Evolutionary conservation across 2,113 vertebrate genomes (phyloP), one percentile per base, ranked within the genome.

Genomic region (Felis chaus): DNA sequence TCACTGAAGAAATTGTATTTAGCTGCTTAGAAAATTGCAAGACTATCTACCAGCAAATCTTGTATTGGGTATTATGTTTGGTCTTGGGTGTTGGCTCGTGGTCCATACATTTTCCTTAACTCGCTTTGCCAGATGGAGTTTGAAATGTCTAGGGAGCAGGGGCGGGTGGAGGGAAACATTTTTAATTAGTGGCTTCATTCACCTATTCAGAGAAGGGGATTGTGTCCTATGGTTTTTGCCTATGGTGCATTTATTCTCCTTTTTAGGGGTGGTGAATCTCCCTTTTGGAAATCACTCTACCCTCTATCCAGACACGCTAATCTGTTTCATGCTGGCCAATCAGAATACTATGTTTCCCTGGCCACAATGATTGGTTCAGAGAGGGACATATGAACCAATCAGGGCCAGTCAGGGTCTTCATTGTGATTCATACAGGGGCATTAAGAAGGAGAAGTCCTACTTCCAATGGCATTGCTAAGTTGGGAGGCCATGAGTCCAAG

Each of bases 1-100:
- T 96, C 50, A 57, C 48, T 57, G 18, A 89, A 95, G 39, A 98
- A 96, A 95, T 68, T 92, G 14, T 91, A 39, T 93, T 63, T 63
- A 76, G 61, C 45, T 74, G 41, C 39, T 95, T 76, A 78, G 79
- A 97, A 88, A 95, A 95, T 61, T 80, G 50, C 14, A 55, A 81
- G 74, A 78, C 48, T 78, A 73, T 91, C 53, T 89, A 16, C 29
- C 19, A 78, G 71, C 53, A 76, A 76, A 83, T 33, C 57, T 71
- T 63, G 14, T 73, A 2, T 4, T 27, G 45, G n/a, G 31, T 45
- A 15, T 93, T 48, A 27, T 19, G 10, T 39, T 61, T 83, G 50
- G 14, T 66, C 27, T 80, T n/a, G 41, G 31, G 31, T 63, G 29
- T 7, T 80, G 50, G 2, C 21, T 82, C 7, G 11, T 27, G 48